A percentile compares a stretch with the other conserved stretches of the same genome.
Evolutionary conservation across 2,113 vertebrate species (phyloP).

Genomic region (Daphoenositta chrysoptera): DNA sequence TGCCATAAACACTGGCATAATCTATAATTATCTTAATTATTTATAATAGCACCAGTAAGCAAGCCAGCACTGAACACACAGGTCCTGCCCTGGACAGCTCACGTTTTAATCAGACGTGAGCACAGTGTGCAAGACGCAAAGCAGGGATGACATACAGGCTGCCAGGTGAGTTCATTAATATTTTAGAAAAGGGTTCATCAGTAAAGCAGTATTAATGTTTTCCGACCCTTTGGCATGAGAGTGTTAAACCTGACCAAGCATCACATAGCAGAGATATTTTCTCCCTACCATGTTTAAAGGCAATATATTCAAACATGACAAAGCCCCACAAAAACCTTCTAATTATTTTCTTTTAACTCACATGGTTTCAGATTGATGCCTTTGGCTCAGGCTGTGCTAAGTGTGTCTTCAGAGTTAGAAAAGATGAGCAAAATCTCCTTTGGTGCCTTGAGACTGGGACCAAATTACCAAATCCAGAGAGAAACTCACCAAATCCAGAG

Average conservation of each 20-base stretch:
- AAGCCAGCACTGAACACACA: background rate
- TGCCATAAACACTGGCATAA: conserved; percentile 26
- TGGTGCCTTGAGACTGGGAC: background rate
- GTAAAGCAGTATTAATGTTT: background rate
- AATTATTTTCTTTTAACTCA: background rate
- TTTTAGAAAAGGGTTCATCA: background rate
- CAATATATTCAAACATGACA: background rate
- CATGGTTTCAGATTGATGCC: background rate
- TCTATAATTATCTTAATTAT: conserved; percentile 60
- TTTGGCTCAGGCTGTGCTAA: background rate
- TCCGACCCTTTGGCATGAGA: background rate
- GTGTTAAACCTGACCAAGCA: background rate
- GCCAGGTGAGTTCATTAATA: conserved; percentile 32
- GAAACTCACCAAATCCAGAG: background rate
- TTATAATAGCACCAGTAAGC: conserved; percentile 50
- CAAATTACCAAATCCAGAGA: background rate
- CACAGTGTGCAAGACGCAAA: background rate
- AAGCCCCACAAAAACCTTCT: background rate
- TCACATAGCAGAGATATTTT: background rate
- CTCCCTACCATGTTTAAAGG: background rate
- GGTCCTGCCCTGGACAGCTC: conserved; percentile 48
- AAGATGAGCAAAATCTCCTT: background rate
- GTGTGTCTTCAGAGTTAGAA: background rate
- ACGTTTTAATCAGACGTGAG: conserved; percentile 1
- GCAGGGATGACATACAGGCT: background rate